Percentiles rank a stretch among this genome's conserved stretches.
Evolutionary conservation across 2,113 vertebrate genomes (phyloP).

Genomic region (Puma concolor): DNA sequence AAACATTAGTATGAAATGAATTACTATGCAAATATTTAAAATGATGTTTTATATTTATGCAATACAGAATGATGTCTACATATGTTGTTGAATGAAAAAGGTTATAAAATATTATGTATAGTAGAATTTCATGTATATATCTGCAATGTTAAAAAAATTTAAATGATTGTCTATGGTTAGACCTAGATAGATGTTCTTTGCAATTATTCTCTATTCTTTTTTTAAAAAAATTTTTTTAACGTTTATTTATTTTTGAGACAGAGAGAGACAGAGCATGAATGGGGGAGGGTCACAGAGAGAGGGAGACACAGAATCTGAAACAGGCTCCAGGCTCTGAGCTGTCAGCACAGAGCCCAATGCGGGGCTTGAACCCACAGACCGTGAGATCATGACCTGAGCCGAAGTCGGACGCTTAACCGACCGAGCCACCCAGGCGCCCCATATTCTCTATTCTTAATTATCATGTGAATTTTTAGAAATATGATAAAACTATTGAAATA

Average conservation of each 20-base stretch:
- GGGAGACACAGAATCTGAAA: no score
- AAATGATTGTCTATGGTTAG: not conserved
- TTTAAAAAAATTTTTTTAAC: no score
- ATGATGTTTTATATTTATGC: not conserved
- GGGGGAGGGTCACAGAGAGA: no score
- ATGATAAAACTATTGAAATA: not conserved
- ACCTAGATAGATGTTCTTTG: not conserved
- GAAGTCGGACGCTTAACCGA: no score
- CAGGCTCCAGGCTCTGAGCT: no score
- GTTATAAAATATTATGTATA: not conserved
- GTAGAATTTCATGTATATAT: not conserved
- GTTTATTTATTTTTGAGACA: no score
- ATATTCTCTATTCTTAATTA: not conserved
- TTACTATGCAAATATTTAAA: not conserved
- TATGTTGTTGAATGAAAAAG: not conserved
- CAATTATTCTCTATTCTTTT: not conserved
- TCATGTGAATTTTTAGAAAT: not conserved
- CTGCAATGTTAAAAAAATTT: not conserved
- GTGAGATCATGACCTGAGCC: no score
- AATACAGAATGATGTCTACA: not conserved
- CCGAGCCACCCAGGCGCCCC: no score
- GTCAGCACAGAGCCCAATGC: no score
- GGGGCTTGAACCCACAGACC: no score
- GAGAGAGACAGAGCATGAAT: no score
- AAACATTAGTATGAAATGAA: not conserved